These are phyloP conservation scores for Trissolcus basalis DNA, from an alignment of 1,140 invertebrate species.

Conservation along the genomic window DNA sequence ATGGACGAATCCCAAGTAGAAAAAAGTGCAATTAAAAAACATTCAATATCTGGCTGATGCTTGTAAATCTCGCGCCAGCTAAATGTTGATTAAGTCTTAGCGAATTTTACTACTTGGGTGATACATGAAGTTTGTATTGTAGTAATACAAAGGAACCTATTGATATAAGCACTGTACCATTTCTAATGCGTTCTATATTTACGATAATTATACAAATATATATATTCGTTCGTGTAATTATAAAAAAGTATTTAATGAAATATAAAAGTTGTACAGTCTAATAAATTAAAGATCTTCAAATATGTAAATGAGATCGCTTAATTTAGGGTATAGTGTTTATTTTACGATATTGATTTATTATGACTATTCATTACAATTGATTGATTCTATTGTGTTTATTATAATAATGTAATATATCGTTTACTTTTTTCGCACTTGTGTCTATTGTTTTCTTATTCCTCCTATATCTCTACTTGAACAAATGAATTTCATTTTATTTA, in stretches of 20 bases:
- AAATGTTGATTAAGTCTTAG: neutral
- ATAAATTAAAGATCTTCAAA: slow-evolving; percentile 11
- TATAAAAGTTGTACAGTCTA: slow-evolving; percentile 72
- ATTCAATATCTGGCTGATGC: neutral
- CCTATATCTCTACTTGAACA: too few species aligned
- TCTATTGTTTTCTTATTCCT: too few species aligned
- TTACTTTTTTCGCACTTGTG: slow-evolving; percentile 11
- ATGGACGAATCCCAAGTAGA: slow-evolving; percentile 11
- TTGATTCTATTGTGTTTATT: slow-evolving; percentile 72
- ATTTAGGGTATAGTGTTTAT: slow-evolving; percentile 69
- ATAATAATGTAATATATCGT: slow-evolving; percentile 71
- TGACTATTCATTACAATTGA: slow-evolving; percentile 61
- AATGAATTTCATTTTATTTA: too few species aligned
- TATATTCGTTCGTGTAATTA: slow-evolving; percentile 67
- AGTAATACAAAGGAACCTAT: slow-evolving; percentile 4
- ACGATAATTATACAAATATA: slow-evolving; percentile 58
- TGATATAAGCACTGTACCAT: slow-evolving; percentile 56
- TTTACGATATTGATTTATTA: slow-evolving; percentile 54
- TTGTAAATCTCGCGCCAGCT: neutral
- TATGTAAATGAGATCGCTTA: slow-evolving; percentile 43
- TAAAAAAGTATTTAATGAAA: slow-evolving; percentile 64
- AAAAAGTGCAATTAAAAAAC: slow-evolving; percentile 19
- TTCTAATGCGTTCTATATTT: slow-evolving; percentile 65
- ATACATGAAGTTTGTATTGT: slow-evolving; percentile 3
- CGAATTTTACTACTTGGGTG: slow-evolving; percentile 14